These are phyloP conservation scores for Brevimyrus niger DNA, from an alignment of 2,113 vertebrate species.

Conservation along the genomic window DNA sequence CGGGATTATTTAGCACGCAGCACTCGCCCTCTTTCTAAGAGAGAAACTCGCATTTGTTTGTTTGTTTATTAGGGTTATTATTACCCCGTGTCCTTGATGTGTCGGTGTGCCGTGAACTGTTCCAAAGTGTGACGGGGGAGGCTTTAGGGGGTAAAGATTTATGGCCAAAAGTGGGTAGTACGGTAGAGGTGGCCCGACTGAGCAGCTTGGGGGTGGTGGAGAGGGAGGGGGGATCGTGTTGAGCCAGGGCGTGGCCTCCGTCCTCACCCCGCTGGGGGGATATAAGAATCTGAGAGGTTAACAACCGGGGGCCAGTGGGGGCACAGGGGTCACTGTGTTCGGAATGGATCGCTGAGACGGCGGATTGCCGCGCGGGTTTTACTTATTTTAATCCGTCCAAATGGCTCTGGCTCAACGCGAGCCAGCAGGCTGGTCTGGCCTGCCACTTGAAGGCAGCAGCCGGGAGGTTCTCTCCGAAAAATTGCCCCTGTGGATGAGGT, in stretches of 20 bases:
- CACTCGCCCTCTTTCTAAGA: neutral
- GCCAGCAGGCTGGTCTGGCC: slow-evolving; percentile 48
- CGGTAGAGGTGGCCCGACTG: neutral
- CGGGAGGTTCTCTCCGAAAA: slow-evolving; percentile 67
- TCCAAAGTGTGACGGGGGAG: slow-evolving; percentile 16
- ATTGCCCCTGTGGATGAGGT: slow-evolving; percentile 41
- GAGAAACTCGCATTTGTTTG: neutral
- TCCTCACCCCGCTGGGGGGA: slow-evolving; percentile 46
- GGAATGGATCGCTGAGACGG: slow-evolving; percentile 56
- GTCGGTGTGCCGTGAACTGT: neutral
- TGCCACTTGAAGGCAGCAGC: slow-evolving; percentile 60
- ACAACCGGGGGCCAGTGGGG: slow-evolving; percentile 55
- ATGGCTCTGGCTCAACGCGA: slow-evolving; percentile 60
- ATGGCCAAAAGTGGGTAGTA: slow-evolving; percentile 14
- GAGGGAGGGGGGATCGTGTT: slow-evolving; percentile 31
- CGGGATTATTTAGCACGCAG: neutral
- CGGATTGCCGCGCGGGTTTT: slow-evolving; percentile 28
- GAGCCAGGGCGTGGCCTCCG: slow-evolving; percentile 48
- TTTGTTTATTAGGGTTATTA: neutral
- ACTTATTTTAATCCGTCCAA: slow-evolving; percentile 64
- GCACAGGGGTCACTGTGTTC: slow-evolving; percentile 62
- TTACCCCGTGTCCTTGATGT: slow-evolving; percentile 9
- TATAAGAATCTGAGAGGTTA: slow-evolving; percentile 38
- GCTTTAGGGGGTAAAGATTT: slow-evolving; percentile 21
- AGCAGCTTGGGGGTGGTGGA: slow-evolving; percentile 24